Evolutionary conservation across 2,888 invertebrate genomes (phyloP), one percentile per base, ranked within the genome.

Genomic region (Linhomoeus sp.): DNA sequence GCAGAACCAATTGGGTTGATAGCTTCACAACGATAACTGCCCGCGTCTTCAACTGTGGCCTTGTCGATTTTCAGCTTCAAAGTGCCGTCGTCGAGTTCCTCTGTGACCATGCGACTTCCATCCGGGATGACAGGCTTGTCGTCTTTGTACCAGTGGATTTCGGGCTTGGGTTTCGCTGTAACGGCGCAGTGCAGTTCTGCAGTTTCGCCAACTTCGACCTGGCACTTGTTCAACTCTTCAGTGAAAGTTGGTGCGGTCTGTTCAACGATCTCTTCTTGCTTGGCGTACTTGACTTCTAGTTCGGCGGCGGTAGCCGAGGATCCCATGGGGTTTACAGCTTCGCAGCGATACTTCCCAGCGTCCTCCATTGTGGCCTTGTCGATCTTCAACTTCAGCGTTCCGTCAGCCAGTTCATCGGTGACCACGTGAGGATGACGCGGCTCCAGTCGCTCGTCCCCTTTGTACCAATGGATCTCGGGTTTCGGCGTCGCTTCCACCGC

Each of bases 321-420:
- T 29, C 29, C 29, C 7, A 29, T 12, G 29, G 29, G 29, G 66
- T 88, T 88, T 47, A 72, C 73, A n/a, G 87, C 86, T 25, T 76
- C 76, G 66, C 86, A 87, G 50, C 79, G 77, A 54, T 63, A 64
- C 29, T 69, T 67, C 1, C 85, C 87, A 38, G 57, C 55, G 49
- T 61, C 59, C n/a, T 53, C 49, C 19, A 51, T 41, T 7, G 53
- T 50, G 3, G 57, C 55, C 20, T 50, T 48, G 38, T 52, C 43
- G 41, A 69, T 62, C 42, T 61, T 64, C 45, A 69, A 51, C 20
- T 61, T 58, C 45, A 64, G 46, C 15, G 51, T 50, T n/a, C 52
- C 54, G 25, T 56, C 58, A 15, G 55, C 57, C 19, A 26, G 3
- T n/a, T 9, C 2, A 17, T 56, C 57, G 24, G 54, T 33, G 23